phyloP scores from a whole-genome alignment of 2,113 vertebrate species.

The Melospiza georgiana region DNA sequence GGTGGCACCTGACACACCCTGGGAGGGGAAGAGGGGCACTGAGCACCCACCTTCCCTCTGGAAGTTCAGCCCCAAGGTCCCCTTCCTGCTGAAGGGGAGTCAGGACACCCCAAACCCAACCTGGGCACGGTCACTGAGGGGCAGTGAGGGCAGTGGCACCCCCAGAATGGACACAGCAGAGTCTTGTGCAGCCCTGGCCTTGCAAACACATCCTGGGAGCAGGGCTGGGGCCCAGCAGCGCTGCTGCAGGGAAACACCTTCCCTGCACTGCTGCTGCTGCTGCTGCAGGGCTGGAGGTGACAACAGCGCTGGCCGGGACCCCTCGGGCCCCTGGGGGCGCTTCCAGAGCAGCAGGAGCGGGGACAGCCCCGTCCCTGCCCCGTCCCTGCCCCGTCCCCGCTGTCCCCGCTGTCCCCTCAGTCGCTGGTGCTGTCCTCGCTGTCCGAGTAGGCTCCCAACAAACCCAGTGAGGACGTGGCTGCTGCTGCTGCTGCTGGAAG shows the following conservation, averaged over 20 bases:
- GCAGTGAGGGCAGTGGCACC: not conserved
- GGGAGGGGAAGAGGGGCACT: too few relatives aligned
- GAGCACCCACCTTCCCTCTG: too few relatives aligned
- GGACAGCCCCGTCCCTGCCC: not conserved
- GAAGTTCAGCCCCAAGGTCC: not conserved
- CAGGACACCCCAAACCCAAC: accelerated
- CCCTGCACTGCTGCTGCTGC: not conserved
- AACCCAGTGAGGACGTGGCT: slow-evolving; percentile 64
- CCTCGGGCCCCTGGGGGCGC: not conserved
- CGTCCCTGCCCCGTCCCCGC: not conserved
- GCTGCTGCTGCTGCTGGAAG: not conserved
- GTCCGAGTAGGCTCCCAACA: slow-evolving; percentile 74
- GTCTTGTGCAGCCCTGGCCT: accelerated
- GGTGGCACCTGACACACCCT: not conserved
- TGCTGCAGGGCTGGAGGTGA: not conserved
- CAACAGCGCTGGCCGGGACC: not conserved
- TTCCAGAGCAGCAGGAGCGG: not conserved
- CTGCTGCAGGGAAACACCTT: not conserved
- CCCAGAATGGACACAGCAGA: accelerated
- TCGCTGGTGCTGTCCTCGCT: slow-evolving; percentile 67
- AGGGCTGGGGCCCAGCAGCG: not conserved
- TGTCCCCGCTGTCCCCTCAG: not conserved
- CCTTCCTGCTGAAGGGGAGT: accelerated
- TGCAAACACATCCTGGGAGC: accelerated
- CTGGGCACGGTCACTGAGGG: accelerated